Base-by-base conservation (phyloP, 2,797 vertebrate genomes). In the Melanotaenia trifasciata region DNA sequence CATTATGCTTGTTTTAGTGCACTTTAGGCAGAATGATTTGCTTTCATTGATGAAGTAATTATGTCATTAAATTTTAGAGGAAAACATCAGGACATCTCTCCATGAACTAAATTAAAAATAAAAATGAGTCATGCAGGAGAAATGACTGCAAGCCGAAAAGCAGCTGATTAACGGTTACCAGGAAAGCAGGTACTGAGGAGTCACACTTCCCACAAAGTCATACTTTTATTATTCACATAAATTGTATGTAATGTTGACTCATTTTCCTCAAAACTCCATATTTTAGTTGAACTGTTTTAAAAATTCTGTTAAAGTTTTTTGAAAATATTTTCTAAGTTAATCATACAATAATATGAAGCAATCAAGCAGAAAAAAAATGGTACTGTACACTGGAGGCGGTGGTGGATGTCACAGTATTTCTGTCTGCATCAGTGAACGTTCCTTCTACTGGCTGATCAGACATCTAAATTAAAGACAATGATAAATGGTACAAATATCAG, bases 331-430 rank as follows among this genome's bases (percentile, higher is more conserved):
- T 45, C 33, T 13, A 51, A 22, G 22, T 24, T 22, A 7, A 22
- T 51, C 24, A 54, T 13, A 2, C 10, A 24, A 54, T 1, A 33
- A 58, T 61, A 53, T 8, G 26, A 33, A 20, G 3, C 3, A 18
- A 20, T 28, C 1, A 33, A 66, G 58, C 4, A 58, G n/a, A 1
- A 56, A 10, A 56, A 61, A 58, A 66, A 53, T 58, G 56, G n/a
- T 53, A 67, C 75, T 68, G 73, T 94, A 99, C 98, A 45, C 91
- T 97, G 66, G 96, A 97, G 74, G 96, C 96, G 11, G 96, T 96
- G 0, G 95, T 95, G 74, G 96, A 96, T n/a, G 97, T 96, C 26
- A 95, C 93, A 0, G 97, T 95, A 86, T 91, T 96, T 26, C 96
- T 95, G 84, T 98, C 98, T 58, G 92, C 82, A 1, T 98, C 96